A percentile compares a stretch with the other conserved stretches of the same genome.
Evolutionary conservation across 2,797 vertebrate species (phyloP).

Genomic region (Leucoraja ocellata): DNA sequence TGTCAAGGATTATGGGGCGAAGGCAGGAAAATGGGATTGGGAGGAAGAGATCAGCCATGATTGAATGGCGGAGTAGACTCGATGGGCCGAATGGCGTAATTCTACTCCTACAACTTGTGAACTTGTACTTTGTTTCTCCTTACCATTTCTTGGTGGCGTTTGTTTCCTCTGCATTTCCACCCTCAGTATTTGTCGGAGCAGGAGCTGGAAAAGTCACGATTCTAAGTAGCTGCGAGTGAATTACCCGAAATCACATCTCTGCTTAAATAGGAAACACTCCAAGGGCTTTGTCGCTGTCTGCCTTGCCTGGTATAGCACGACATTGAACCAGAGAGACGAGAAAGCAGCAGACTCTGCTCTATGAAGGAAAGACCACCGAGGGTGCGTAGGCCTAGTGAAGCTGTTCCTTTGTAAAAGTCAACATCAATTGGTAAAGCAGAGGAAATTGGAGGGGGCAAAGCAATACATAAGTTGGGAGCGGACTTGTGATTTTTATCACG

Average conservation of each 20-base stretch:
- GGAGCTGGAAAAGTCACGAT: not conserved
- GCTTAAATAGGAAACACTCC: not conserved
- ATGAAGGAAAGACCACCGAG: not conserved
- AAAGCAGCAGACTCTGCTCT: not conserved
- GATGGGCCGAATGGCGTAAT: no score
- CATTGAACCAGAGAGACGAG: not conserved
- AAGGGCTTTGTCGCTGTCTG: not conserved
- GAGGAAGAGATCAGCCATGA: no score
- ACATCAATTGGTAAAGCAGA: not conserved
- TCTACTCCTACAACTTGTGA: no score
- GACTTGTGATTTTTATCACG: not conserved
- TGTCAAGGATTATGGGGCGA: no score
- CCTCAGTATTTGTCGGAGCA: not conserved
- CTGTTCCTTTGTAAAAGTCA: not conserved
- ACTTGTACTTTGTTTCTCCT: not conserved
- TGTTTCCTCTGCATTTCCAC: not conserved
- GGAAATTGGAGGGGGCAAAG: not conserved
- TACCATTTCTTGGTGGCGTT: not conserved
- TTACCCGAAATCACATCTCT: no score
- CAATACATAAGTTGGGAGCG: not conserved
- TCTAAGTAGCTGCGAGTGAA: no score
- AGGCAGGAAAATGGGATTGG: no score
- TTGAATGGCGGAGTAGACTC: no score
- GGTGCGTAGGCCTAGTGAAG: not conserved
- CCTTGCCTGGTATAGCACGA: not conserved